Evolutionary conservation across 2,888 invertebrate genomes (phyloP).

Genomic region (Stenotaenia linearis): DNA sequence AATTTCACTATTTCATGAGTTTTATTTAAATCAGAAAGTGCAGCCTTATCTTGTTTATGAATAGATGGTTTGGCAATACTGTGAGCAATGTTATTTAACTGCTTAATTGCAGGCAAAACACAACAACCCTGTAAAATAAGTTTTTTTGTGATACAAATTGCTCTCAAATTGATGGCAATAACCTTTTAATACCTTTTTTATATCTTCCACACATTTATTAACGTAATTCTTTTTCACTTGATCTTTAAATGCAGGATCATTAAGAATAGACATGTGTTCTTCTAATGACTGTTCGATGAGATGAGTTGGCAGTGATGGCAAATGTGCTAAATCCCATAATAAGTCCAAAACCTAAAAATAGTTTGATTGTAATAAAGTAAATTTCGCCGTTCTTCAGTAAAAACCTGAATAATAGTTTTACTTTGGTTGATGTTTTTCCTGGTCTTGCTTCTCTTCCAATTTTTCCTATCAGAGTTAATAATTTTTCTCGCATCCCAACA

Average conservation of each 20-base stretch:
- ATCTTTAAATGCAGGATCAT: slow-evolving; percentile 49
- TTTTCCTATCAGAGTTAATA: slow-evolving; percentile 50
- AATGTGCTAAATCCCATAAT: slow-evolving; percentile 51
- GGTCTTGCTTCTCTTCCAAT: slow-evolving; percentile 50
- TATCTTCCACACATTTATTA: slow-evolving; percentile 50
- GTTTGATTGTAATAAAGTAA: neutral
- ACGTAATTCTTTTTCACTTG: slow-evolving; percentile 49
- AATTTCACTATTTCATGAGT: slow-evolving; percentile 50
- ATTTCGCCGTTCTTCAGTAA: neutral
- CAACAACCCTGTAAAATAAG: slow-evolving; percentile 44
- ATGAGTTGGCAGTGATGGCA: slow-evolving; percentile 47
- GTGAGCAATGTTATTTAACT: slow-evolving; percentile 48
- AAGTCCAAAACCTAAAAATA: slow-evolving; percentile 47
- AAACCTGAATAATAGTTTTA: slow-evolving; percentile 38
- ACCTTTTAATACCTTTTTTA: slow-evolving; percentile 46
- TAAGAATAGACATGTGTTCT: slow-evolving; percentile 50
- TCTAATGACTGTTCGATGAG: slow-evolving; percentile 50
- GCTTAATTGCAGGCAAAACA: slow-evolving; percentile 48
- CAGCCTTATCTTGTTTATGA: slow-evolving; percentile 50
- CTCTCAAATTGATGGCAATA: neutral
- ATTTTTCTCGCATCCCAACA: slow-evolving; percentile 49
- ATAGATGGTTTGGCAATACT: slow-evolving; percentile 46
- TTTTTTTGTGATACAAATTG: neutral
- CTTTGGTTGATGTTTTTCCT: slow-evolving; percentile 47
- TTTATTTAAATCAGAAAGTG: slow-evolving; percentile 49